Base-by-base conservation (phyloP, 2,888 invertebrate species). In the Drosophila algonquin region DNA sequence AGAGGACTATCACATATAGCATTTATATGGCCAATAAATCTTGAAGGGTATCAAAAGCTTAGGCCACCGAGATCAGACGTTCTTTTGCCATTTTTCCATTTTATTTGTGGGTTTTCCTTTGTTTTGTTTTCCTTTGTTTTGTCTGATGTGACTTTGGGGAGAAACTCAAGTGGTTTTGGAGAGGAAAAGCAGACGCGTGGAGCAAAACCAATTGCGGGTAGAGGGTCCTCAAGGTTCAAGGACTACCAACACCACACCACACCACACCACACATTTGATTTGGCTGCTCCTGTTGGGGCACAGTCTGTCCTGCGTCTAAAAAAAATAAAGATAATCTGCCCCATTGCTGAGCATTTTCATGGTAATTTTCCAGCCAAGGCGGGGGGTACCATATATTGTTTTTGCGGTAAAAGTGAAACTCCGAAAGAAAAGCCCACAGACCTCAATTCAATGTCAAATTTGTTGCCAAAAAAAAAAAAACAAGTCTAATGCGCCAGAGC, bases 271-370 rank as follows among this genome's bases (percentile, higher is more conserved):
- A 40, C 40, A 40, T 73, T 73, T 79, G 76, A 81, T 78, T 81
- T 78, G 55, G 50, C 61, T n/a, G 21, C 21, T 21, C 21, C 3
- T 1, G 21, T 21, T 21, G 21, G 21, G 21, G 21, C 21, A 21
- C 21, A 21, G 21, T 3, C 21, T 21, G 21, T 21, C 21, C 3
- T 21, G 21, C 2, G 21, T 21, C 21, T 21, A 18, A 18, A 21
- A 67, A 71, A 73, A 80, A 85, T 87, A 89, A 80, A 86, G 88
- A 89, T 86, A 79, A 87, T 89, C 89, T 79, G 75, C 53, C 32
- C 47, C 55, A 60, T 63, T 44, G 80, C 63, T 63, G 75, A 69
- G 88, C 88, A 87, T 86, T 86, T 87, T 75, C 86, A 82, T 82
- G 82, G 86, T 87, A 87, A 87, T 82, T 85, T 71, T 56, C 63